These are phyloP conservation scores for Loriculus beryllinus DNA, from an alignment of 2,797 vertebrate species.

Conservation along the genomic window DNA sequence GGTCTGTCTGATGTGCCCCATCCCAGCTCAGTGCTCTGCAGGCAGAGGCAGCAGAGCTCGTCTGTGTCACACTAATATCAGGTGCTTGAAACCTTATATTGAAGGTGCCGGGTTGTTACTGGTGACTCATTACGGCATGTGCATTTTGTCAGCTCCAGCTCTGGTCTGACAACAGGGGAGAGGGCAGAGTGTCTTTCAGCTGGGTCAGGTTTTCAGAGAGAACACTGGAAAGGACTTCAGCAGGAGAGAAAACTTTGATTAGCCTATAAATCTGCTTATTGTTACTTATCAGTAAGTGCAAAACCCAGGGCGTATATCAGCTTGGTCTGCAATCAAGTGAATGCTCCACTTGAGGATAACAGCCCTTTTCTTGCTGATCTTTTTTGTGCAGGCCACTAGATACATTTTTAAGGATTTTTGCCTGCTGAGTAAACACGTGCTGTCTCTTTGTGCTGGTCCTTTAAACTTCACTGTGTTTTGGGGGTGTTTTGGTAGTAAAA, in stretches of 20 bases:
- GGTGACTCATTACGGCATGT: background rate
- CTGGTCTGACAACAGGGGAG: background rate
- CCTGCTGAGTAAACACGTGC: background rate
- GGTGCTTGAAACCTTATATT: conserved; percentile 29
- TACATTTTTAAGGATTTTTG: background rate
- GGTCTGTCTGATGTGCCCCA: accelerated
- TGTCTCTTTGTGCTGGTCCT: background rate
- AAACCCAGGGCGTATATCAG: background rate
- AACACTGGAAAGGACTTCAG: background rate
- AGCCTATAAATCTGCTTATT: background rate
- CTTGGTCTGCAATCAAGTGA: background rate
- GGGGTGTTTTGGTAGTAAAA: background rate
- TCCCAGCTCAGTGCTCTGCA: background rate
- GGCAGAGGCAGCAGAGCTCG: background rate
- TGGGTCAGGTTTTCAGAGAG: background rate
- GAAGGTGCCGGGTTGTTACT: background rate
- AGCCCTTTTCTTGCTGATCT: background rate
- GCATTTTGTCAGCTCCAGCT: conserved; percentile 19
- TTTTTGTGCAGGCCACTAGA: background rate
- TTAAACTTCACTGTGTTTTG: background rate
- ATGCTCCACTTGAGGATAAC: background rate
- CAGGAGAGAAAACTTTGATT: background rate
- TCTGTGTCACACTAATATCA: background rate
- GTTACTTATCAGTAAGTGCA: background rate
- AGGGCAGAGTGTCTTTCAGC: background rate